Evolutionary conservation across 2,113 vertebrate species (phyloP), one percentile per base, ranked within the genome.

Genomic region (Ceratotherium simum): DNA sequence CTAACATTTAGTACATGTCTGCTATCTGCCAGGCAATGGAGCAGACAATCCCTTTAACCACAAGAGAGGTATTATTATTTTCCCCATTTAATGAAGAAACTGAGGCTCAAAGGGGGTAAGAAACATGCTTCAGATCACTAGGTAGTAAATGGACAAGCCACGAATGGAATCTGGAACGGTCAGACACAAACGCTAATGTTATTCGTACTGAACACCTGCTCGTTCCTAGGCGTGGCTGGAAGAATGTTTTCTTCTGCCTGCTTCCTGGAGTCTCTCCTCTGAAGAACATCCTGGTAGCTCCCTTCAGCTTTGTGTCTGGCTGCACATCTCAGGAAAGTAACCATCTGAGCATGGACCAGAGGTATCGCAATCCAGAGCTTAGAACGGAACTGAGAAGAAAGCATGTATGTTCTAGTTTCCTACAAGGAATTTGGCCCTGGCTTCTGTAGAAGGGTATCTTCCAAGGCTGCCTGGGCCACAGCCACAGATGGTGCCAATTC

Each of bases 81-180:
- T 70, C 90, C 62, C 27, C 39, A 96, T 46, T 75, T 69, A 79
- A 80, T 88, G 20, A 67, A 67, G 36, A 82, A 91, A 78, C n/a
- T 75, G 36, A 48, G 33, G 16, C 39, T 78, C 1, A 78, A 2
- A 62, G 36, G 13, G 27, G 48, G 64, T 79, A 88, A 70, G 20
- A n/a, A 75, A 60, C 21, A 17, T 67, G n/a, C 6, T 89, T 67
- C 11, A 70, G n/a, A 39, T 88, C 9, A 70, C 31, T 62, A 67
- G 29, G 46, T 56, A 51, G 39, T 65, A 90, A 90, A 39, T 21
- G 10, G 31, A 90, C 0, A 0, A 84, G 25, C 11, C 46, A 46
- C 11, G 20, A 91, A 51, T n/a, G 5, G 36, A 94, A 72, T 67
- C 73, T 73, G 27, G 7, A 86, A 48, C 1, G 56, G 11, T 39